Base-by-base conservation (phyloP, 37 sponge, comb jelly and placozoan species). In the Crambe crambe region DNA sequence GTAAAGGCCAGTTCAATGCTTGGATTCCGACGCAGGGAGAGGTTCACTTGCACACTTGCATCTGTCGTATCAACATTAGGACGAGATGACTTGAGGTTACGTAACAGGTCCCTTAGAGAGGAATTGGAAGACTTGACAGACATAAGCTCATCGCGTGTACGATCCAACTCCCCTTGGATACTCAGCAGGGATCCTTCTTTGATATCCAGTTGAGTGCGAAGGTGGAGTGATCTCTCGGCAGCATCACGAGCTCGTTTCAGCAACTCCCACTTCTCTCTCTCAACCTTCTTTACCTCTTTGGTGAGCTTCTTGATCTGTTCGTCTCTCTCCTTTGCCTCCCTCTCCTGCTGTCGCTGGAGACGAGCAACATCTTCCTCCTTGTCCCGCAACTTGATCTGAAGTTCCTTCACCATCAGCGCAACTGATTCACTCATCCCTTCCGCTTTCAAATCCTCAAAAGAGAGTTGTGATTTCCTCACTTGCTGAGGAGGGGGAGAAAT, bases 191-290 rank as follows among this genome's bases (percentile, higher is more conserved):
- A 5, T 20, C 27, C 70, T 42, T 90, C 91, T 43, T 76, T 79
- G 40, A 67, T 37, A 36, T 86, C 87, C 61, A 91, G 70, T 35
- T 91, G 87, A 1, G 80, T 80, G 37, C 84, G 56, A 61, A 87
- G 47, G 61, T 65, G 44, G 25, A 92, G 71, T 1, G 77, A 80
- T 25, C 94, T 58, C 64, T 94, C 94, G 34, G 90, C 84, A 0
- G 70, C 75, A 58, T 94, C 94, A 39, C 90, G 37, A 25, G 90
- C 90, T 44, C 84, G 78, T 73, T 90, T 92, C 73, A 96, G 68
- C 51, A 96, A 70, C 54, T 96, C 96, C 96, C 96, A 96, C 57
- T 89, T 89, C 60, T 96, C 93, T 71, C 84, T 86, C 74, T 92
- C 96, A 58, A 92, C 51, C 10, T 74, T 65, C 44, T 83, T 77